Base-by-base conservation (phyloP, 2,797 vertebrate species). In the Eutrigla gurnardus region DNA sequence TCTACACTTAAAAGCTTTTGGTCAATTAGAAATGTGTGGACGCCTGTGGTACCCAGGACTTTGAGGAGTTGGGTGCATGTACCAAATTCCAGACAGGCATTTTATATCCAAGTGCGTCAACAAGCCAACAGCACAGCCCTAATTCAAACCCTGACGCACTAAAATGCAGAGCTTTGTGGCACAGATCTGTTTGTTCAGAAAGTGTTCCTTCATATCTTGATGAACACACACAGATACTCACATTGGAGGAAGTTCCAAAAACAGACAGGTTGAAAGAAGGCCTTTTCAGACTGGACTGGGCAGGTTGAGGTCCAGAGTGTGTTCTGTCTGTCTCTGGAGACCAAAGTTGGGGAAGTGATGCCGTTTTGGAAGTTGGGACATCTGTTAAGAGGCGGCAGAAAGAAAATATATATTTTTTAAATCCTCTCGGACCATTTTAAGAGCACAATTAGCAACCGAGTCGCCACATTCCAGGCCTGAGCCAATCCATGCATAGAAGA, bases 221-320 rank as follows among this genome's bases (percentile, higher is more conserved):
- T 35, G 11, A 46, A 55, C 37, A 50, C 39, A 43, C 5, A 14
- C 5, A 57, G 12, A 68, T 35, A 93, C 94, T 95, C 83, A 96
- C 95, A 65, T 89, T 89, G 39, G 94, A 94, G 3, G 94, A 93
- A 0, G 86, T 94, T 78, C 97, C 96, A 91, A 99, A 99, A 73
- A 97, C 96, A 65, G 97, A 98, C 72, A 99, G 92, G 92, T 99
- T 99, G 92, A 99, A 99, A 11, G 96, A 93, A 84, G 98, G 98
- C 89, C 95, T 99, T 93, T 97, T 99, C 80, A 97, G 93, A 86
- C 94, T 95, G 77, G 94, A 86, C 70, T 97, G 93, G 67, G 95
- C 88, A 52, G 94, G 94, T 35, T 97, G 98, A 36, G 94, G 93
- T 65, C 96, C 93, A 67, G 95, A 93, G 79, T 95, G 95, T 86